Conservation (phyloP, 92 coral and sea anemone species). For the Umimayanthus chanpuru region DNA sequence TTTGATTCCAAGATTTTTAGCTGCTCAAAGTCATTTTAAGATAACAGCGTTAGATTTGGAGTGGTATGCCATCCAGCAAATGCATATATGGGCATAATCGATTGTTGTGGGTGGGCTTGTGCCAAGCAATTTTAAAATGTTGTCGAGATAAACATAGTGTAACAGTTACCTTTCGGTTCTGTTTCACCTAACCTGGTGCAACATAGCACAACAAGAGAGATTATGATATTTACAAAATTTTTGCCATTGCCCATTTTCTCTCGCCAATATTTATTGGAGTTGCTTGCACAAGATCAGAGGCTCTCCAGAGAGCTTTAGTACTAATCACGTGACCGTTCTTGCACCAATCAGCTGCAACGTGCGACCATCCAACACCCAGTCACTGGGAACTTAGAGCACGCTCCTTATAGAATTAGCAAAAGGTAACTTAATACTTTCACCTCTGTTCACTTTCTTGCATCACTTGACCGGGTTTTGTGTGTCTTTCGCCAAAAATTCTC, state of each 20-base stretch:
- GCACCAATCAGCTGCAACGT: conserved; percentile 77
- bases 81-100: background rate
- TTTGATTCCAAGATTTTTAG: background rate
- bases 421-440: conserved; percentile 58
- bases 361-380: conserved; percentile 95
- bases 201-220: background rate
- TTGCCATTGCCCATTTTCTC: background rate
- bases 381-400: conserved; percentile 90
- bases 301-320: conserved; percentile 12
- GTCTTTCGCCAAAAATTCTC: background rate
- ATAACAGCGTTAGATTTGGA: background rate
- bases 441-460: background rate
- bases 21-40: background rate
- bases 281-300: background rate
- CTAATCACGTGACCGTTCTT: conserved; percentile 40
- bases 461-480: background rate
- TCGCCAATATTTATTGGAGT: background rate
- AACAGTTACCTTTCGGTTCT: background rate
- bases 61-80: background rate
- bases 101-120: background rate
- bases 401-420: conserved; percentile 95
- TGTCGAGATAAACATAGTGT: background rate
- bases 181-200: background rate
- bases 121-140: background rate
- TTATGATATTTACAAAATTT: background rate